Percentiles rank a stretch among this genome's conserved stretches.
These are phyloP conservation scores for Frankliniella intonsa DNA, from an alignment of 2,888 invertebrate species.

Conservation along the genomic window DNA sequence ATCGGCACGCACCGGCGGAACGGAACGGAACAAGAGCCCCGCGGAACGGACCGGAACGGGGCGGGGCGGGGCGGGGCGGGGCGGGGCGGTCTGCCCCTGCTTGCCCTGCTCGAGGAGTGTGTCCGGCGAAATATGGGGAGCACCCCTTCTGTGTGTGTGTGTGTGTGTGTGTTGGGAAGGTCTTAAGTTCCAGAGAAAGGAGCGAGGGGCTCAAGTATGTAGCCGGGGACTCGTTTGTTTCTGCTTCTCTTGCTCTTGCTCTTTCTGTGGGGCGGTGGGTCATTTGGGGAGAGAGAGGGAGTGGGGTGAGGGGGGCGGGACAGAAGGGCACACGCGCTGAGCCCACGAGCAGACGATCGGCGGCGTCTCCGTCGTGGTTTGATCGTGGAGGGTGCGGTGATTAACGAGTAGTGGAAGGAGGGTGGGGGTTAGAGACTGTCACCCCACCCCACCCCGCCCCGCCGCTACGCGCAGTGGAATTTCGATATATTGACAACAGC, in stretches of 20 bases:
- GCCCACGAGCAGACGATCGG: too few relatives aligned
- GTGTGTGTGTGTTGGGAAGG: background rate
- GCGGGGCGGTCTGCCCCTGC: too few relatives aligned
- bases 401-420: background rate
- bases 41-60: slow-evolving; percentile 18
- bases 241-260: background rate
- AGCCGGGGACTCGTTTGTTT: too few relatives aligned
- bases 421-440: too few relatives aligned
- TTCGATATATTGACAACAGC: background rate
- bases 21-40: background rate
- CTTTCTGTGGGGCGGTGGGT: background rate
- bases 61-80: background rate
- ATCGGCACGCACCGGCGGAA: slow-evolving; percentile 5
- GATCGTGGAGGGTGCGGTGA: background rate
- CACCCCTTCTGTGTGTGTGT: background rate
- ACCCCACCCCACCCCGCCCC: too few relatives aligned
- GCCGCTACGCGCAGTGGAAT: background rate
- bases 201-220: too few relatives aligned
- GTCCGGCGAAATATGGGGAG: background rate
- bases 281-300: background rate
- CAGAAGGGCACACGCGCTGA: too few relatives aligned
- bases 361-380: background rate
- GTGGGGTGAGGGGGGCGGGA: background rate
- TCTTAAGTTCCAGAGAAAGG: too few relatives aligned
- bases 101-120: too few relatives aligned